Base-by-base conservation (phyloP, 2,888 invertebrate genomes). In the Scrobipalpa atriplicella region DNA sequence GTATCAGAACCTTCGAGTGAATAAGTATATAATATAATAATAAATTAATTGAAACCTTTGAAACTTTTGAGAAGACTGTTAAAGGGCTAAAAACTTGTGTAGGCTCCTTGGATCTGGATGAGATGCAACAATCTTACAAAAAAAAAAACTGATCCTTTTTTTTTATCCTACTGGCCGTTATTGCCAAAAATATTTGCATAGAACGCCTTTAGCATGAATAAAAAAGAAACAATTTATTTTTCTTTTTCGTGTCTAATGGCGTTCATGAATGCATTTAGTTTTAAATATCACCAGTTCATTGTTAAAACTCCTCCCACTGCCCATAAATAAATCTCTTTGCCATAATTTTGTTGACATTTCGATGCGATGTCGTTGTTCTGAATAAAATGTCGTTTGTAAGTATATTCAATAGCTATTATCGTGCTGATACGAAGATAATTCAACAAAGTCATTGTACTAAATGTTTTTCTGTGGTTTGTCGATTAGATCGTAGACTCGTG, bases 31-130 rank as follows among this genome's bases (percentile, higher is more conserved):
- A n/a, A n/a, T n/a, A n/a, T n/a, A n/a, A n/a, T n/a, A n/a, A 52
- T n/a, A 21, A 47, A 52, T 52, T 52, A 52, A 52, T 52, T 52
- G 52, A 52, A 52, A 52, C 52, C 19, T 19, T 52, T 52, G 10
- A 52, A 19, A 2, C 7, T 16, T 18, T 51, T 51, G 7, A 18
- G 3, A 52, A 52, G 19, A 52, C 52, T 52, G 52, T n/a, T n/a
- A 52, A 19, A 52, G 52, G 19, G 52, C 13, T 52, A 19, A 10
- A 52, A 52, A 19, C 16, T 8, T 10, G 10, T 13, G 1, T n/a
- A 3, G 1, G n/a, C 10, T 52, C 18, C 19, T 52, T 52, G 19
- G n/a, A n/a, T n/a, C n/a, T n/a, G n/a, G 10, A 52, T 19, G 16
- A 47, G 43, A 16, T 47, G 47, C 16, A 47, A n/a, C n/a, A 16